Percentiles rank a stretch among this genome's conserved stretches.
Conservation (phyloP, 64 coral and sea anemone genomes). For the Orbicella faveolata region DNA sequence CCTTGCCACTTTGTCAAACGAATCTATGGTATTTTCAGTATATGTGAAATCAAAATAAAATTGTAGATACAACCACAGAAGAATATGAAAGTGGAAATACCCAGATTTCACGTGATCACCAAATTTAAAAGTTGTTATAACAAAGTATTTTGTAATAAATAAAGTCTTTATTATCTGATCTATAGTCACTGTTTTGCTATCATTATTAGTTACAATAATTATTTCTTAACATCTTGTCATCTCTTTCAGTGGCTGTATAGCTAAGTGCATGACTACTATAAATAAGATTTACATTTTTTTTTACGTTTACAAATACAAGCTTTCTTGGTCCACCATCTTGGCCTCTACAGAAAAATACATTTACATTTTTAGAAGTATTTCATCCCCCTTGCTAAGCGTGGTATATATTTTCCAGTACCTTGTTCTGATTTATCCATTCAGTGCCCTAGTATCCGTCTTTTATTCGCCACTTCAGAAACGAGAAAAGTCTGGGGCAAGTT, state of each 20-base stretch:
- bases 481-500: too few species aligned
- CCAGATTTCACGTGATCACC: background rate
- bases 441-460: too few species aligned
- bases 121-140: slow-evolving; percentile 15
- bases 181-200: background rate
- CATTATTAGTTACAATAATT: background rate
- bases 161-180: slow-evolving; percentile 25
- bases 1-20: background rate
- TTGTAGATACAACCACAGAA: slow-evolving; percentile 19
- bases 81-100: background rate
- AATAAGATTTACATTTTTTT: too few species aligned
- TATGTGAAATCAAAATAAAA: background rate
- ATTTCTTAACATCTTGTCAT: background rate
- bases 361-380: too few species aligned
- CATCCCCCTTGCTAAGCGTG: too few species aligned
- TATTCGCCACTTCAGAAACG: too few species aligned
- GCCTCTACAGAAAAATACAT: too few species aligned
- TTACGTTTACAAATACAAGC: background rate
- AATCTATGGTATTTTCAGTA: background rate
- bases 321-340: too few species aligned
- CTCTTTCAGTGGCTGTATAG: background rate
- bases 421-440: too few species aligned
- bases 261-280: too few species aligned
- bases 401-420: too few species aligned
- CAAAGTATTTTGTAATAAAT: slow-evolving; percentile 29